Percentiles rank a stretch among this genome's conserved stretches.
Evolutionary conservation across 1,140 invertebrate species (phyloP).

Genomic region (roundworm (Caenorhabditis elegans)): DNA sequence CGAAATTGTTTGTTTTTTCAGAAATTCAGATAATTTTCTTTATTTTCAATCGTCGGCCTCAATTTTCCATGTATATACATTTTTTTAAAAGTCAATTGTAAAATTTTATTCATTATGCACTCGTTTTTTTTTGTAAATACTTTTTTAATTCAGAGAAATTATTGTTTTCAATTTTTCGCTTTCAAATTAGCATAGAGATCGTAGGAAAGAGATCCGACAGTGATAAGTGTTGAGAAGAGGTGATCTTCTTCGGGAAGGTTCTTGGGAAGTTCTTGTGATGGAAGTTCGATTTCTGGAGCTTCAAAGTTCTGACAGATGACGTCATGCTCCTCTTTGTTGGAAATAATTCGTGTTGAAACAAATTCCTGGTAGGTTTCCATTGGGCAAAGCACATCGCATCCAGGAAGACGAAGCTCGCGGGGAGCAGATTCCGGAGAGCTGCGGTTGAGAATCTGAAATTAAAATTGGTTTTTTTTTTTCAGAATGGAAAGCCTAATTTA

Average conservation of each 20-base stretch:
- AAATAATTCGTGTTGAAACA: background rate
- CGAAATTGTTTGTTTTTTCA: too few species aligned
- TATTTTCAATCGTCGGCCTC: too few species aligned
- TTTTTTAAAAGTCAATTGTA: too few species aligned
- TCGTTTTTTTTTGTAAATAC: too few species aligned
- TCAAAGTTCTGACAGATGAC: background rate
- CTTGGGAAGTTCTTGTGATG: too few species aligned
- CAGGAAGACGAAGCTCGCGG: background rate
- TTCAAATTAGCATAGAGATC: background rate
- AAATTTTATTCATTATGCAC: too few species aligned
- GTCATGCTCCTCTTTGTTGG: slow-evolving; percentile 6
- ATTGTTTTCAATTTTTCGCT: slow-evolving; percentile 4
- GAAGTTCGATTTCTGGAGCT: too few species aligned
- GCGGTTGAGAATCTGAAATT: background rate
- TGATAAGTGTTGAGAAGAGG: background rate
- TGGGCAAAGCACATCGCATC: slow-evolving; percentile 5
- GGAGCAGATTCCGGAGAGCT: background rate
- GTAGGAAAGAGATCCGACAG: slow-evolving; percentile 20
- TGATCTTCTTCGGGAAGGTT: slow-evolving; percentile 11
- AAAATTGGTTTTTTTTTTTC: too few species aligned
- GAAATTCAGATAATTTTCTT: too few species aligned
- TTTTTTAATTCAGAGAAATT: too few species aligned
- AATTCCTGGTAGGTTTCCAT: background rate
- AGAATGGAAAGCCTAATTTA: too few species aligned
- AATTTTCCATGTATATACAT: too few species aligned